phyloP scores from a whole-genome alignment of 2,797 vertebrate species.

The Megaceryle alcyon region DNA sequence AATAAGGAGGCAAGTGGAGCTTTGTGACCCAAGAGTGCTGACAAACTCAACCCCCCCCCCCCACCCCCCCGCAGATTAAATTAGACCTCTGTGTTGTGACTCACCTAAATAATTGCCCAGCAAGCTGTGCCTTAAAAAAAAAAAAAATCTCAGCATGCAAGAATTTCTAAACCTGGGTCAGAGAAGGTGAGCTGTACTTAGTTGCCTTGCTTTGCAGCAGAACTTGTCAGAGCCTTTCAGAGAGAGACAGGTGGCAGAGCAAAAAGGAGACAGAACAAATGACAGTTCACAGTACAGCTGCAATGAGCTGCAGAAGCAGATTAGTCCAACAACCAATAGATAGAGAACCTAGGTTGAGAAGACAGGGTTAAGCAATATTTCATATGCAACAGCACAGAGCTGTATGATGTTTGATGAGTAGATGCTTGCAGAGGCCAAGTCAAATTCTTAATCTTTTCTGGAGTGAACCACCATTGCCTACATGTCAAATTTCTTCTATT shows the following conservation, averaged over 20 bases:
- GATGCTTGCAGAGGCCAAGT: neutral
- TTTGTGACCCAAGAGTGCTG: neutral
- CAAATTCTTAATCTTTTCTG: neutral
- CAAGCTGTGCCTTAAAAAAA: conserved; percentile 17
- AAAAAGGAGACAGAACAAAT: neutral
- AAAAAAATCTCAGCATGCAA: conserved; percentile 30
- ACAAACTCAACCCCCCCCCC: neutral
- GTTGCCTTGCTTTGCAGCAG: neutral
- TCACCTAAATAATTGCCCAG: conserved; percentile 26
- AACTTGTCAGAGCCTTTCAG: neutral
- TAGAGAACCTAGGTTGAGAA: neutral
- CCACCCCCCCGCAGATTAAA: neutral
- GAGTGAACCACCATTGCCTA: neutral
- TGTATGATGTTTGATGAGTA: neutral
- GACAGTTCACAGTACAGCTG: neutral
- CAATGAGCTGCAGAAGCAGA: neutral
- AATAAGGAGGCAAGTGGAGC: neutral
- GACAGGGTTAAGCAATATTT: neutral
- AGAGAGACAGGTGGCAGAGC: neutral
- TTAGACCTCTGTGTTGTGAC: conserved; percentile 25
- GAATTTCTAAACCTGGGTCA: conserved; percentile 49
- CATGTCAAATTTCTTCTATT: neutral
- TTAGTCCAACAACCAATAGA: neutral
- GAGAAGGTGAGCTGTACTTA: conserved; percentile 30
- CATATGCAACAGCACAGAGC: neutral